phyloP scores from a whole-genome alignment of 2,888 invertebrate genomes.

The Athalia circularis region DNA sequence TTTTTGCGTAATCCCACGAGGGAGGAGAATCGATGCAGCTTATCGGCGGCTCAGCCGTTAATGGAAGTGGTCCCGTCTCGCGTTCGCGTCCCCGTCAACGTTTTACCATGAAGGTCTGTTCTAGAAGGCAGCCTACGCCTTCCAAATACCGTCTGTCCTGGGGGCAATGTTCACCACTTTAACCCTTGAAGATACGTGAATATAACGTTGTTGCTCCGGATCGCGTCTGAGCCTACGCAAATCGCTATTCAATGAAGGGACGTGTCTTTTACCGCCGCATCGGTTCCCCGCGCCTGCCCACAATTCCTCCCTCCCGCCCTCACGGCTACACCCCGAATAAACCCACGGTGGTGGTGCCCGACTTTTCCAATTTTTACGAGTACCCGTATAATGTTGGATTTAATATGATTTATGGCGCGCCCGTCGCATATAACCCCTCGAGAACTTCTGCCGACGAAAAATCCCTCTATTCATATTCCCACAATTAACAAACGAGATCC shows the following conservation, averaged over 20 bases:
- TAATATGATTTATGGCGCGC: conserved; percentile 50
- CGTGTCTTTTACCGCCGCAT: conserved; percentile 35
- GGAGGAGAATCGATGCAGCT: conserved; percentile 64
- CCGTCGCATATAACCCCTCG: conserved; percentile 38
- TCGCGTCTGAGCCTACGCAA: conserved; percentile 38
- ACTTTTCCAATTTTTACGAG: conserved; percentile 55
- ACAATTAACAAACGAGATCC: conserved; percentile 46
- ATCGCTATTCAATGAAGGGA: conserved; percentile 43
- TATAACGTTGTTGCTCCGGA: conserved; percentile 23
- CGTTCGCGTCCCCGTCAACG: not conserved
- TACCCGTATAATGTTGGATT: conserved; percentile 51
- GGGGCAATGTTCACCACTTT: conserved; percentile 14
- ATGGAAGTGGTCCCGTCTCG: conserved; percentile 58
- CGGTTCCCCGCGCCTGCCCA: conserved; percentile 12
- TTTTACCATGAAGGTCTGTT: not conserved
- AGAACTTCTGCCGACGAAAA: conserved; percentile 37
- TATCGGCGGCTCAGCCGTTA: conserved; percentile 66
- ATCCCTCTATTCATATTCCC: conserved; percentile 47
- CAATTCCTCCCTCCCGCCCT: not conserved
- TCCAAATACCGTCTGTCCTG: conserved; percentile 10
- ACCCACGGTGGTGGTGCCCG: conserved; percentile 46
- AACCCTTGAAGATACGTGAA: conserved; percentile 17
- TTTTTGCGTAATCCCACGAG: conserved; percentile 61
- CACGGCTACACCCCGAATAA: conserved; percentile 31
- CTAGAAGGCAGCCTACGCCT: too few species aligned